These are phyloP conservation scores for Corythoichthys intestinalis DNA, from an alignment of 2,113 vertebrate species.

Conservation along the genomic window DNA sequence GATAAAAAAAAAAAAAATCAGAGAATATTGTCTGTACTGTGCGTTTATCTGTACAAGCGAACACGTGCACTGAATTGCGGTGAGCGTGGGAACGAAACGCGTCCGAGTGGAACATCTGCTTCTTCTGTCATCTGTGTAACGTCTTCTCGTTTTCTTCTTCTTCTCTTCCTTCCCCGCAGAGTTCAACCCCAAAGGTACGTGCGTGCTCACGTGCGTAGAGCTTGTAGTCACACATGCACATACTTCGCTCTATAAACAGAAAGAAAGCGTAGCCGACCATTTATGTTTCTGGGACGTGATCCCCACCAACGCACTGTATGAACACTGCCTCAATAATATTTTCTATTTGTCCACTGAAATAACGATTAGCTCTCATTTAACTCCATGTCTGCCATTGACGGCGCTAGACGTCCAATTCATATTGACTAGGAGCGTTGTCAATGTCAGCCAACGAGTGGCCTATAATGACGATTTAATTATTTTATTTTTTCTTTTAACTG, in stretches of 20 bases:
- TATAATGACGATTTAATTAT: too few relatives aligned
- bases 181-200: slow-evolving; percentile 88
- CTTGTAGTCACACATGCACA: neutral
- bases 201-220: slow-evolving; percentile 17
- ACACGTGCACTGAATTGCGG: neutral
- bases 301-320: slow-evolving; percentile 33
- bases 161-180: slow-evolving; percentile 68
- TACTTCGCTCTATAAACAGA: slow-evolving; percentile 54
- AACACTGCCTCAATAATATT: slow-evolving; percentile 1
- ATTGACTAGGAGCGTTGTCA: too few relatives aligned
- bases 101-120: slow-evolving; percentile 7
- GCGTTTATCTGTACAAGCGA: neutral
- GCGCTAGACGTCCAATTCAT: too few relatives aligned
- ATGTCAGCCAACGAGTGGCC: too few relatives aligned
- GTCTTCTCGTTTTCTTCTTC: slow-evolving; percentile 20
- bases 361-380: neutral
- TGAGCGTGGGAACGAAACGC: slow-evolving; percentile 1
- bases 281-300: slow-evolving; percentile 65
- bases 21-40: neutral
- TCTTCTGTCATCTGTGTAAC: slow-evolving; percentile 18
- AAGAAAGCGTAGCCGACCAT: slow-evolving; percentile 52
- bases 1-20: too few relatives aligned
- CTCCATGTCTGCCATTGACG: too few relatives aligned
- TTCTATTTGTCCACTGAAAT: neutral
- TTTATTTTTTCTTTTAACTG: too few relatives aligned